Evolutionary conservation across 1,140 invertebrate species (phyloP), one percentile per base, ranked within the genome.

Genomic region (Linepithema humile): DNA sequence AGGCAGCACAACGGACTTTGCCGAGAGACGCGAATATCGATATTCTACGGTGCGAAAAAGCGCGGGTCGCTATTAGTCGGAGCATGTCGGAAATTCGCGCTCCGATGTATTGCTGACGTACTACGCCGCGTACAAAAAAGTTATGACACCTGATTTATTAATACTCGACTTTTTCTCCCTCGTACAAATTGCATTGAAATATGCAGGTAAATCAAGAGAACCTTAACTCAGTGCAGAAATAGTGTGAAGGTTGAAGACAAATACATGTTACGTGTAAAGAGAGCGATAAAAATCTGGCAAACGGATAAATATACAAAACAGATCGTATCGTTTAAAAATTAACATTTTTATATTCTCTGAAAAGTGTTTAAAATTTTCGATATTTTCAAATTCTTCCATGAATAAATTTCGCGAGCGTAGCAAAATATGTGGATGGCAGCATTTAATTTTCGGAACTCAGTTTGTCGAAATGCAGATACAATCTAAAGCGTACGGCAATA

Each of bases 381-480:
- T 60, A 48, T 48, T 60, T 29, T n/a, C 60, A 4, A 67, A 55
- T 15, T 40, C 50, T 50, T 32, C 60, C 74, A 64, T 77, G 40
- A 77, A 65, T 67, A 67, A 80, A 84, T 78, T 84, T 84, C 23
- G 40, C 62, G 43, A 50, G 12, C 17, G 40, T 15, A 38, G 10
- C 20, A 32, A 32, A 85, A 65, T 64, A 48, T 45, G 43, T 35
- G 64, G 62, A 73, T 72, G 48, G 26, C 32, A 9, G 17, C 48
- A 55, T 80, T 80, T 80, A 69, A 80, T 80, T 80, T 80, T 80
- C 75, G 26, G 45, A 53, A 67, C 45, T 9, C 32, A 67, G 75
- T 78, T 78, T 78, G 45, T 57, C 75, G 64, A 80, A 69, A 80
- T 69, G 48, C 55, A 55, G 64, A 80, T 80, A 69, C 64, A 59